Evolutionary conservation across 37 sponge, comb jelly and placozoan genomes (phyloP), one percentile per base, ranked within the genome.

Genomic region (Halichondria panicea): DNA sequence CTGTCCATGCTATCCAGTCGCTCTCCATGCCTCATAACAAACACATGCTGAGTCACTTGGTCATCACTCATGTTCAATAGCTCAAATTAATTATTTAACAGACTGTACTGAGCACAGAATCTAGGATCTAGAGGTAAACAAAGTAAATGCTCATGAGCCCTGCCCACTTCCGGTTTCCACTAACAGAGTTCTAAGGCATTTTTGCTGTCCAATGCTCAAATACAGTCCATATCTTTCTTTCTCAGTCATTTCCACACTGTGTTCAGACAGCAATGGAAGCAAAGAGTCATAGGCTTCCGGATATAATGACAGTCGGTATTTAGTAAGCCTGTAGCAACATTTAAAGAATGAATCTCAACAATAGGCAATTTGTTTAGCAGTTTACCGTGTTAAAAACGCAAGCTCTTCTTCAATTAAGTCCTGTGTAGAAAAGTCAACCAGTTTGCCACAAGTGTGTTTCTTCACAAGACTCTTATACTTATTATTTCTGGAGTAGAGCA

Each of bases 11-110:
- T 11, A 46, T 82, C 83, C 55, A 64, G 55, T 35, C 83, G 28
- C 67, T 74, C 74, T 30, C 83, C 83, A 52, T 82, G 83, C 13
- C 83, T 48, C 83, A 82, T 82, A 37, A 82, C 61, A 32, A 74
- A 54, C 13, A 82, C 52, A 2, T 68, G 33, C 83, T 82, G 83
- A 6, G 34, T 21, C 46, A 30, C 63, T 43, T 8, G 24, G 5
- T 25, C 2, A 52, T 30, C 6, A 24, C 8, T 25, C 13, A 43
- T 68, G 31, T 32, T 15, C 61, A 8, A 19, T 48, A 18, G 13
- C 11, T 48, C 52, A 18, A 15, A 15, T 48, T 48, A 48, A 48
- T 48, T 48, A 18, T n/a, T 8, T 59, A 59, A 30, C 25, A 12
- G 61, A 30, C 25, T 9, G n/a, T 25, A 12, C 61, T 50, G 53